Percentiles rank a stretch among this genome's conserved stretches.
Evolutionary conservation across 2,113 vertebrate species (phyloP).

Genomic region (Nymphicus hollandicus): DNA sequence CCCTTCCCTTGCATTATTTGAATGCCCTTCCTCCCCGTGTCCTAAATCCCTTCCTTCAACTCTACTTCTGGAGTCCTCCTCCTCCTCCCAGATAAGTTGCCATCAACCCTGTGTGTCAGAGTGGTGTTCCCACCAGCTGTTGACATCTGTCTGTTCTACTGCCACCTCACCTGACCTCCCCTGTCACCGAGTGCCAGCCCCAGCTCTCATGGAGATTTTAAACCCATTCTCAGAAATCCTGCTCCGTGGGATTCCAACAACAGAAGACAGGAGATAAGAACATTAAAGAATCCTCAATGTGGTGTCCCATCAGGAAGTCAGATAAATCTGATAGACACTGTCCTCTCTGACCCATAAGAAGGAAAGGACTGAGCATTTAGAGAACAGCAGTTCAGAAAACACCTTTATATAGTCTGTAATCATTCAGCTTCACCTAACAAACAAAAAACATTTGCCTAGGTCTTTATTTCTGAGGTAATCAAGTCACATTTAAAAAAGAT

Average conservation of each 20-base stretch:
- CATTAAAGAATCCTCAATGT: conserved; percentile 36
- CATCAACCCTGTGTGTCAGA: not conserved
- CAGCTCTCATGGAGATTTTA: not conserved
- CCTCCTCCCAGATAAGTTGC: not conserved
- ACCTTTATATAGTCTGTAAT: not conserved
- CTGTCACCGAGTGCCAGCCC: not conserved
- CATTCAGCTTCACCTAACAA: not conserved
- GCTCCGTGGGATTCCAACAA: conserved; percentile 15
- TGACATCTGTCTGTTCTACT: not conserved
- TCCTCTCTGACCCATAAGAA: not conserved
- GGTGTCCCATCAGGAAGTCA: conserved; percentile 39
- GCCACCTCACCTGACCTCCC: not conserved
- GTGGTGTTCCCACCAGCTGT: not conserved
- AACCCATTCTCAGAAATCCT: not conserved
- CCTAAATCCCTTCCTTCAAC: not conserved
- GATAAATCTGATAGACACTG: conserved; percentile 11
- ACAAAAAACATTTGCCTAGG: not conserved
- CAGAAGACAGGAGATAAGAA: conserved; percentile 17
- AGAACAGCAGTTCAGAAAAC: not conserved
- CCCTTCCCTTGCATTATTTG: not conserved
- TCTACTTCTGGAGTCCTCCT: not conserved
- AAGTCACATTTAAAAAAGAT: not conserved
- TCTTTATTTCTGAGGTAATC: not conserved
- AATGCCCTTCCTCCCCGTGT: not conserved
- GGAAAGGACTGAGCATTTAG: not conserved